Percentiles rank a stretch among this genome's conserved stretches.
Conservation (phyloP, 2,888 invertebrate species). For the Eupithecia inturbata region DNA sequence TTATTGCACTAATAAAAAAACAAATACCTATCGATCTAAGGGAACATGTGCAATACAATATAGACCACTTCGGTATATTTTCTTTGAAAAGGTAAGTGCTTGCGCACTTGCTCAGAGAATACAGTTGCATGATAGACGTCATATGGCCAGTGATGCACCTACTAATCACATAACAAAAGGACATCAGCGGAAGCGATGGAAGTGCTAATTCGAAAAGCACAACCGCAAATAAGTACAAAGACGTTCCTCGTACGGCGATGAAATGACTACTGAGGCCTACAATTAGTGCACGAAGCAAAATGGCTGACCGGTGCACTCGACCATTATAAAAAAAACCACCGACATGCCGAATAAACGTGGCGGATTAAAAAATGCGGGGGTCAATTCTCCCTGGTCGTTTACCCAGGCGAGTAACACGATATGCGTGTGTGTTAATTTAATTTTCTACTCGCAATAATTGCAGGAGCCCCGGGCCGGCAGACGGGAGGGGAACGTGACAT, state of each 20-base stretch:
- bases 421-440: constrained; percentile 83
- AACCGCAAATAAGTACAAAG: constrained; percentile 77
- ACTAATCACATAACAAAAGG: constrained; percentile 73
- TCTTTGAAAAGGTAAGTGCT: not conserved
- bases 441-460: constrained; percentile 81
- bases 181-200: constrained; percentile 72
- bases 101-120: not conserved
- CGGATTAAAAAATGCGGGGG: constrained; percentile 46
- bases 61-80: no score
- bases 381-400: constrained; percentile 57
- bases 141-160: constrained; percentile 46
- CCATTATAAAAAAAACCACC: constrained; percentile 50
- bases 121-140: constrained; percentile 12
- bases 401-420: constrained; percentile 66
- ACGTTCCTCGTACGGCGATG: constrained; percentile 72
- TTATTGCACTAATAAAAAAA: no score
- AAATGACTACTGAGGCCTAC: constrained; percentile 75
- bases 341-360: constrained; percentile 41
- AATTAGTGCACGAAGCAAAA: constrained; percentile 80
- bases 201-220: constrained; percentile 83
- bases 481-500: constrained; percentile 62
- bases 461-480: constrained; percentile 62
- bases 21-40: no score
- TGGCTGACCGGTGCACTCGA: constrained; percentile 68
- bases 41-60: not conserved